Percentiles rank a stretch among this genome's conserved stretches.
phyloP scores from a whole-genome alignment of 2,888 invertebrate species.

The Tiliacea citrago region DNA sequence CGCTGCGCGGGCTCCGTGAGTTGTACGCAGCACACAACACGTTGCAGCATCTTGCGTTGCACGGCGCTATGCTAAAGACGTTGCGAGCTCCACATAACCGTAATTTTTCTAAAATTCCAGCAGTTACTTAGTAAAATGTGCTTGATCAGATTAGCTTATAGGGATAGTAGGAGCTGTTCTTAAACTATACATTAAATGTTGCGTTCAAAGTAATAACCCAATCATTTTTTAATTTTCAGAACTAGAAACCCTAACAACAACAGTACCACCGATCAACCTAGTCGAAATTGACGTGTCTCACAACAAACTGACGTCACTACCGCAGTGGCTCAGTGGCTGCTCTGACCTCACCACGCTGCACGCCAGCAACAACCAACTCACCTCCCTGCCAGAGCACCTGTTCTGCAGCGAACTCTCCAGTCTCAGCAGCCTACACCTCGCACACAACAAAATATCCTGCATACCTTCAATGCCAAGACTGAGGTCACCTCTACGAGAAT shows the following conservation, averaged over 20 bases:
- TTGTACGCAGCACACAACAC: conserved; percentile 95
- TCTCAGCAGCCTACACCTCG: conserved; percentile 93
- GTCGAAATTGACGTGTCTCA: conserved; percentile 95
- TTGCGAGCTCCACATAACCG: conserved; percentile 95
- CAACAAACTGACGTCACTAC: conserved; percentile 93
- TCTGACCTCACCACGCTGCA: conserved; percentile 93
- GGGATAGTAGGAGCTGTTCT: neutral
- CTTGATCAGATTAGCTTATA: neutral
- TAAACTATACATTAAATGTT: neutral
- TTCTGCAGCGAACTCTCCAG: conserved; percentile 94
- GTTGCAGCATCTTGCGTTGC: conserved; percentile 94
- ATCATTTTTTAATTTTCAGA: conserved; percentile 88
- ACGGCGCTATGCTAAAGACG: conserved; percentile 94
- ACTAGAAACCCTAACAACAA: conserved; percentile 93
- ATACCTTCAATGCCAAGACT: conserved; percentile 93
- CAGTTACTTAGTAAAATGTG: neutral
- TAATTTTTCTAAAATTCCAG: conserved; percentile 79
- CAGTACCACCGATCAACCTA: conserved; percentile 93
- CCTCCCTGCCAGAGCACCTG: conserved; percentile 93
- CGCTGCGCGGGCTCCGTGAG: conserved; percentile 94
- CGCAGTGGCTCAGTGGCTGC: conserved; percentile 95
- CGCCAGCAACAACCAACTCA: conserved; percentile 94
- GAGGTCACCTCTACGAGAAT: conserved; percentile 92
- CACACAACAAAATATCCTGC: conserved; percentile 94
- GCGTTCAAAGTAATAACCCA: neutral